phyloP scores from a whole-genome alignment of 2,797 vertebrate species.

The Dromococcyx pavoninus region DNA sequence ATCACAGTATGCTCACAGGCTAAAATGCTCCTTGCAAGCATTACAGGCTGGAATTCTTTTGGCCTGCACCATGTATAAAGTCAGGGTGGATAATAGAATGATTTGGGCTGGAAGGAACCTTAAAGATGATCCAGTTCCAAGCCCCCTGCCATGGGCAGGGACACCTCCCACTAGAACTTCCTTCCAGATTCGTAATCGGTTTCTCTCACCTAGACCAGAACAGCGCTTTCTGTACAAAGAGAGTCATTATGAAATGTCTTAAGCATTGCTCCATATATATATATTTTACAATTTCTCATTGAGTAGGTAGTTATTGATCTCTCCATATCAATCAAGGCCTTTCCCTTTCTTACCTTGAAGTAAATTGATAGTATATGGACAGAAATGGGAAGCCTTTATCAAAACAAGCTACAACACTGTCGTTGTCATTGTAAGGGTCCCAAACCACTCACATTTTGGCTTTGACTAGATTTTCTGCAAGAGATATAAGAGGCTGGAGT shows the following conservation, averaged over 20 bases:
- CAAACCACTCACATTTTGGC: not conserved
- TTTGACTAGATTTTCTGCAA: not conserved
- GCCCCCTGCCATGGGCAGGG: too few species aligned
- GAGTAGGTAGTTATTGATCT: not conserved
- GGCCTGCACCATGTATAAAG: not conserved
- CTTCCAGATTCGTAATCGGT: not conserved
- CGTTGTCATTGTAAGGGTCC: not conserved
- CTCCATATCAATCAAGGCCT: not conserved
- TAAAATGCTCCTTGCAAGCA: not conserved
- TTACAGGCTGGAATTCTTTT: not conserved
- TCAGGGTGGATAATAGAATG: not conserved
- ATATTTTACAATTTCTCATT: not conserved
- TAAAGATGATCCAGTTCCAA: too few species aligned
- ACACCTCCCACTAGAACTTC: not conserved
- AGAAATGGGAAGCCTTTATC: not conserved
- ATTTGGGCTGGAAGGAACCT: too few species aligned
- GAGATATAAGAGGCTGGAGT: rapidly evolving
- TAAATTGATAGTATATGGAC: not conserved
- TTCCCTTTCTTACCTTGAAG: not conserved
- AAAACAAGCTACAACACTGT: not conserved
- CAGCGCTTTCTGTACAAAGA: not conserved
- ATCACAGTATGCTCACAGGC: not conserved
- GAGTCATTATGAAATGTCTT: not conserved
- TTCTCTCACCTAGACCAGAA: not conserved
- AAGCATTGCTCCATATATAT: not conserved